Evolutionary conservation across 2,888 invertebrate species (phyloP), one percentile per base, ranked within the genome.

Genomic region (Dolichomitus sp.): DNA sequence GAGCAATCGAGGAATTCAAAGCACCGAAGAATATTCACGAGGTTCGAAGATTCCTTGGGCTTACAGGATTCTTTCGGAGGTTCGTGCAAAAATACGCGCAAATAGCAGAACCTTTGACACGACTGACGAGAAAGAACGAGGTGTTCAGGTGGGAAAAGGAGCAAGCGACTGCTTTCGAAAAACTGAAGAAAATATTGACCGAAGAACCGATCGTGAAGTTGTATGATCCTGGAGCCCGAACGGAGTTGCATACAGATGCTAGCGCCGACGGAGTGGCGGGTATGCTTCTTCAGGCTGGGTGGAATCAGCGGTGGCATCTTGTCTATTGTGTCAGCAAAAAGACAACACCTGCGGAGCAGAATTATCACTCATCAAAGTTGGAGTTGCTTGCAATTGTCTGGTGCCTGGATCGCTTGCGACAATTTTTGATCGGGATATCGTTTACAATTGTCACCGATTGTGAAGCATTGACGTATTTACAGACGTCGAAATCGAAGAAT

Each of bases 381-480:
- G 74, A 77, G 42, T 5, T 78, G n/a, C 23, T 77, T 12, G 77
- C 81, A 11, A 73, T 77, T 2, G 77, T 73, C 11, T 73, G 77
- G 57, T 19, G 52, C 9, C 40, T 78, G 14, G 72, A 73, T 14
- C 45, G 68, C 2, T 40, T 74, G 12, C 59, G 80, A 48, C 48
- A 40, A 7, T 66, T 66, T 17, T 48, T 80, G 7, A 54, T 80
- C 14, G 33, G 52, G 2, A 63, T 73, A 9, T 14, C 59, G 2
- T 87, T 89, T 66, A 87, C 79, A 9, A 75, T 90, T 30, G 37
- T 50, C 4, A 73, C 86, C 4, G 89, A 90, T 72, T 89, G 89
- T 57, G 85, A 89, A 81, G 88, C 88, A 9, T 23, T 89, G 19
- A 66, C 84, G 9, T 65, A 45, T 17, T 5, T 65, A 30, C 12